Percentiles rank a stretch among this genome's conserved stretches.
Conservation (phyloP, 1,140 invertebrate species). For the Drosophila ercepeae region DNA sequence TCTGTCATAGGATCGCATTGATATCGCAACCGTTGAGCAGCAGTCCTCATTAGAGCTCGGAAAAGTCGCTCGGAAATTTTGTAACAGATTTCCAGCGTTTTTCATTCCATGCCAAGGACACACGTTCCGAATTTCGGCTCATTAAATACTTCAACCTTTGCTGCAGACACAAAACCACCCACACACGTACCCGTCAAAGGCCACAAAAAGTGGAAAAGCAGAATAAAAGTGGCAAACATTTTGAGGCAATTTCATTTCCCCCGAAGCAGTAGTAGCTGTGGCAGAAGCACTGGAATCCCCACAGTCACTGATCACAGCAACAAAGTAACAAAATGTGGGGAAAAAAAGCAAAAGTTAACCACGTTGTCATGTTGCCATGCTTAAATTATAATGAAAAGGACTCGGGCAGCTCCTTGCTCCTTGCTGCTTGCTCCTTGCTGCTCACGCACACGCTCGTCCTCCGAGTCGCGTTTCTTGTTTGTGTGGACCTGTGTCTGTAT, state of each 20-base stretch:
- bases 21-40: slow-evolving; percentile 27
- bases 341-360: slow-evolving; percentile 79
- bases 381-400: slow-evolving; percentile 83
- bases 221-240: slow-evolving; percentile 71
- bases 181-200: slow-evolving; percentile 57
- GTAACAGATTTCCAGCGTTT: slow-evolving; percentile 35
- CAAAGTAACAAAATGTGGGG: slow-evolving; percentile 55
- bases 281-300: slow-evolving; percentile 29
- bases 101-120: slow-evolving; percentile 51
- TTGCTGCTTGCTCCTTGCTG: slow-evolving; percentile 46
- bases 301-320: slow-evolving; percentile 71
- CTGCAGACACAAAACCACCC: slow-evolving; percentile 43
- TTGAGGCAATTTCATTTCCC: slow-evolving; percentile 76
- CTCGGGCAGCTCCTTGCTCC: slow-evolving; percentile 59
- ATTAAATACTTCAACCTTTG: slow-evolving; percentile 77
- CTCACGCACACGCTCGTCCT: slow-evolving; percentile 15
- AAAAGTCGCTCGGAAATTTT: slow-evolving; percentile 19
- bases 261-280: slow-evolving; percentile 33
- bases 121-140: slow-evolving; percentile 70
- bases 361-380: slow-evolving; percentile 79
- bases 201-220: slow-evolving; percentile 46
- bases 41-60: slow-evolving; percentile 38
- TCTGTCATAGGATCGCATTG: slow-evolving; percentile 15
- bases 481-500: slow-evolving; percentile 8
- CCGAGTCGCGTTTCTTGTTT: not conserved